These are phyloP conservation scores for Pangasius mekongensis DNA, from an alignment of 2,797 vertebrate genomes.

Conservation along the genomic window DNA sequence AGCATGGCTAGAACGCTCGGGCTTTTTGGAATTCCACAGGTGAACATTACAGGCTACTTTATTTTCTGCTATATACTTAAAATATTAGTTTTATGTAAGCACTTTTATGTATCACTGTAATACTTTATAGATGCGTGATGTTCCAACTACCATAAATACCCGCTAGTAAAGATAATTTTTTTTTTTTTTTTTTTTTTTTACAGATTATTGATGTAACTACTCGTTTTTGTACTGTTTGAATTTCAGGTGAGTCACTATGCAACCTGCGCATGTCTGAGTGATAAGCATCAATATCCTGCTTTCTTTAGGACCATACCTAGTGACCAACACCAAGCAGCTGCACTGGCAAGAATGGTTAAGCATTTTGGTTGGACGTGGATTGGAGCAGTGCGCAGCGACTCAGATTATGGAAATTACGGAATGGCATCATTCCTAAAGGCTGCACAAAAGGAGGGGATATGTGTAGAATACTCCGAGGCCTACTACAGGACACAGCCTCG, in stretches of 20 bases:
- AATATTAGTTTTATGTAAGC: neutral
- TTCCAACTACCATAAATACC: neutral
- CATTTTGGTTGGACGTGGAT: constrained; percentile 77
- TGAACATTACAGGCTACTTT: constrained; percentile 28
- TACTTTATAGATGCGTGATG: neutral
- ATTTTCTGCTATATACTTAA: neutral
- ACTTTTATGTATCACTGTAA: neutral
- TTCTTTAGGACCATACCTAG: constrained; percentile 68
- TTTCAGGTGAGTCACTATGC: constrained; percentile 48
- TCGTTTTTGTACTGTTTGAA: neutral
- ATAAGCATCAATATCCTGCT: constrained; percentile 48
- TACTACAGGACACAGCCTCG: constrained; percentile 59
- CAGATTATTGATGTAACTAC: neutral
- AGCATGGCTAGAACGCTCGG: constrained; percentile 65
- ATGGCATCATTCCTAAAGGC: constrained; percentile 51
- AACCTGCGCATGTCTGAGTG: constrained; percentile 50
- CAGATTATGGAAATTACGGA: constrained; percentile 70
- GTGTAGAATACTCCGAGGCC: constrained; percentile 59
- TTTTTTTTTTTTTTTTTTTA: too few relatives aligned
- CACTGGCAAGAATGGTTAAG: constrained; percentile 70
- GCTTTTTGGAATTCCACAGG: constrained; percentile 68
- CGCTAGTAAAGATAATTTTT: neutral
- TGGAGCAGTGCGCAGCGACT: constrained; percentile 69
- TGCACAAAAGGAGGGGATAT: constrained; percentile 50
- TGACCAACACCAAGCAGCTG: constrained; percentile 71